Conservation (phyloP, 2,797 vertebrate species). For the Holocentrus rufus region DNA sequence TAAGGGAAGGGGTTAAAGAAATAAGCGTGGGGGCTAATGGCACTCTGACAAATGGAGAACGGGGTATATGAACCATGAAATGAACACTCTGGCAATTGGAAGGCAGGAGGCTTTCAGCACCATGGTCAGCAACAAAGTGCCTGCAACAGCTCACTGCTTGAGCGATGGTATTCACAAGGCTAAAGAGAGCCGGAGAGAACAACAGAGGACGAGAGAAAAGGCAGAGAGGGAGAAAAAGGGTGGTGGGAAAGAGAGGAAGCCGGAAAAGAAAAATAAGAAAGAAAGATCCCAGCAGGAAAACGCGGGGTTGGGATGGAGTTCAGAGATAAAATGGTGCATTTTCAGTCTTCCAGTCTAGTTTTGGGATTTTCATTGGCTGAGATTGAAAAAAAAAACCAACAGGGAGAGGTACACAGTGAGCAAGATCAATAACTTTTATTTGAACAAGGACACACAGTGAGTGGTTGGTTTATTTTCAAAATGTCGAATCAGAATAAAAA, state of each 20-base stretch:
- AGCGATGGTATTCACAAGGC: slow-evolving; percentile 84
- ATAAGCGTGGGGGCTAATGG: slow-evolving; percentile 83
- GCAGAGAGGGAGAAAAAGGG: slow-evolving; percentile 27
- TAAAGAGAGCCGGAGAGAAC: slow-evolving; percentile 70
- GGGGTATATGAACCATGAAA: slow-evolving; percentile 89
- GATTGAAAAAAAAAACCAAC: slow-evolving; percentile 44
- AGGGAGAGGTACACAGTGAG: slow-evolving; percentile 1
- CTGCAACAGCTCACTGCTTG: slow-evolving; percentile 85
- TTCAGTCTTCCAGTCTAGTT: slow-evolving; percentile 10
- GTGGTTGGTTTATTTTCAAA: slow-evolving; percentile 26
- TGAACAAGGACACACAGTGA: slow-evolving; percentile 36
- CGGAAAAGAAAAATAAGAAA: slow-evolving; percentile 1
- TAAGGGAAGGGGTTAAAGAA: slow-evolving; percentile 86
- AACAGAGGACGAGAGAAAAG: slow-evolving; percentile 60
- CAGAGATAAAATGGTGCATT: slow-evolving; percentile 23
- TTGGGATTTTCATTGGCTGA: slow-evolving; percentile 19
- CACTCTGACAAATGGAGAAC: slow-evolving; percentile 87
- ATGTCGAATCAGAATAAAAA: neutral
- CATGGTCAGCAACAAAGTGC: slow-evolving; percentile 87
- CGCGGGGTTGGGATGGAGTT: slow-evolving; percentile 22
- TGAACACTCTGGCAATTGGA: slow-evolving; percentile 87
- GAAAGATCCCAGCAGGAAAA: slow-evolving; percentile 43
- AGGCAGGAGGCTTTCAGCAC: slow-evolving; percentile 85
- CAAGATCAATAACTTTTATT: slow-evolving; percentile 47
- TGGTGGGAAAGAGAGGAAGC: slow-evolving; percentile 27